Evolutionary conservation across 2,888 invertebrate genomes (phyloP), one percentile per base, ranked within the genome.

Genomic region (Mechanitis mazaeus): DNA sequence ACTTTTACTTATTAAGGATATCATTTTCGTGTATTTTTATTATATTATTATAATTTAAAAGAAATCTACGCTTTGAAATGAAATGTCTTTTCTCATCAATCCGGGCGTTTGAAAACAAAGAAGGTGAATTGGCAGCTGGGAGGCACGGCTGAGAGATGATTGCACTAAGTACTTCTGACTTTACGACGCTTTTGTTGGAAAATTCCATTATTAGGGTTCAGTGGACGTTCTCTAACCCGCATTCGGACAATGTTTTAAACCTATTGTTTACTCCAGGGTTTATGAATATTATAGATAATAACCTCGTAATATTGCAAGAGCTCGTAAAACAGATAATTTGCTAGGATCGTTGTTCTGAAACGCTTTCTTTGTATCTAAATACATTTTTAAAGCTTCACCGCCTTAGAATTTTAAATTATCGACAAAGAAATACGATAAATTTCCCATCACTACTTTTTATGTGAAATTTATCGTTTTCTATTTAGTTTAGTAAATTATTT

Each of bases 111-210:
- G 76, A 73, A 83, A 79, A 85, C 83, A 86, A 85, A 83, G 77
- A 77, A 73, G 70, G 75, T 73, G 80, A 83, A 84, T 83, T 83
- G 81, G 80, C 81, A 79, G 71, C 76, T 73, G 71, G 74, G 72
- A 75, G 74, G 73, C 72, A 71, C 71, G 66, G 69, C 63, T 70
- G 70, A 71, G 76, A 71, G 76, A 76, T 78, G 71, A 73, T 75
- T 72, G 76, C 75, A 74, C 77, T 77, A 75, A 78, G 75, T 74
- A 75, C 74, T 66, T 53, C 61, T 59, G 66, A 70, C 73, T 71
- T 73, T 71, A 68, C 65, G 68, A 63, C 62, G 71, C 76, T 74
- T 75, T 77, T 75, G 75, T 74, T 71, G 65, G 72, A 74, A 76
- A 73, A 74, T 78, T 75, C 72, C 71, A 73, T 72, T 71, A 75